Evolutionary conservation across 2,888 invertebrate species (phyloP), one percentile per base, ranked within the genome.

Genomic region (Vandiemenella viatica): DNA sequence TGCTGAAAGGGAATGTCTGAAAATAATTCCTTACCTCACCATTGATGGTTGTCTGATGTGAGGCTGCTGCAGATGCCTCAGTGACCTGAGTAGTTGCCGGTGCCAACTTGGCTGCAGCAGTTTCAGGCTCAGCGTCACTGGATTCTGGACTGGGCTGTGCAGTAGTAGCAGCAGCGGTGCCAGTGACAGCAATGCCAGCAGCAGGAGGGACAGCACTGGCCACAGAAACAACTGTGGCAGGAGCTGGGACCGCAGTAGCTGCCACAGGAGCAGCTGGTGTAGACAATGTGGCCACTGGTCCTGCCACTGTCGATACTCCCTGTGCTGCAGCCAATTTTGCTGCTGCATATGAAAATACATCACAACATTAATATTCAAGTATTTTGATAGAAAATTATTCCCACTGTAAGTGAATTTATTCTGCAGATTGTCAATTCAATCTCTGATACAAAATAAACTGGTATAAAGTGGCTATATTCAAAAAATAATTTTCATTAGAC

Each of bases 241-340:
- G 32, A 2, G 49, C 46, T 37, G 51, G 48, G 42, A 57, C 50
- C 40, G 60, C 52, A 20, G 46, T n/a, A 20, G 46, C 38, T 10
- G 23, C 7, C n/a, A 17, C 17, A 17, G 19, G 32, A 45, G 17
- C 26, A 32, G 38, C 19, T 3, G 38, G 32, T 22, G 46, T 19
- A 13, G 22, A n/a, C n/a, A n/a, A n/a, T n/a, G n/a, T n/a, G n/a
- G n/a, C n/a, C n/a, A n/a, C n/a, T n/a, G n/a, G n/a, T n/a, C n/a
- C n/a, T n/a, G n/a, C n/a, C n/a, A n/a, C n/a, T 7, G 68, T 67
- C 1, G 69, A 67, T 26, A 71, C 65, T 21, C 69, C 70, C 58
- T 72, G 72, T 5, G 70, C 68, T 3, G 78, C 74, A 10, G 77
- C 77, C 61, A 79, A 68, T 61, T 80, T 77, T 2, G 81, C 81